Conservation (phyloP, 53 echinoderm and acorn worm genomes). For the Arbacia lixula region DNA sequence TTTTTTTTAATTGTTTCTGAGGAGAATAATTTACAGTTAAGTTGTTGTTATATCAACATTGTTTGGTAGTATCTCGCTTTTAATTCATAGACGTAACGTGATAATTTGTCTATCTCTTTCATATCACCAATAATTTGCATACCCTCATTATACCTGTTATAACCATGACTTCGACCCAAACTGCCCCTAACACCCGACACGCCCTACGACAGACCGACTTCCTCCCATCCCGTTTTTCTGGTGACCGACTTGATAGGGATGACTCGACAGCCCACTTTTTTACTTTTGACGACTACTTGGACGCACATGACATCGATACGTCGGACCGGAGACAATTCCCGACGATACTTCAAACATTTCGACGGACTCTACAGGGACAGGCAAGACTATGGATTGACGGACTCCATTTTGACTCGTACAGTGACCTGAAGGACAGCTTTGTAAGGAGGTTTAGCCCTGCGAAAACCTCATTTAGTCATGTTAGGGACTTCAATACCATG, state of each 20-base stretch:
- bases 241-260: not conserved
- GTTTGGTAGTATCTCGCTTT: too few species aligned
- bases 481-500: constrained; percentile 35
- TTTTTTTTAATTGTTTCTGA: too few species aligned
- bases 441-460: too few species aligned
- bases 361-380: not conserved
- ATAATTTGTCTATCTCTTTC: too few species aligned
- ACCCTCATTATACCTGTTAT: too few species aligned
- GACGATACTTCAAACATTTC: not conserved
- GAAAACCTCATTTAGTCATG: not conserved
- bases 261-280: not conserved
- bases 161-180: too few species aligned
- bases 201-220: constrained; percentile 14
- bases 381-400: constrained; percentile 1
- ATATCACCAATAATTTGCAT: too few species aligned
- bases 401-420: not conserved
- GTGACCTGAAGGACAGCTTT: constrained; percentile 1
- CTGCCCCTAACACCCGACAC: too few species aligned
- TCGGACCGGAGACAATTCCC: not conserved
- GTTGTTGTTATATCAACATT: too few species aligned
- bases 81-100: too few species aligned
- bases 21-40: too few species aligned
- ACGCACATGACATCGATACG: constrained; percentile 1
- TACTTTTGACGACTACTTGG: constrained; percentile 1
- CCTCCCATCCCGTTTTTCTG: not conserved